Base-by-base conservation (phyloP, 2,888 invertebrate species). In the Drosophila incognita region DNA sequence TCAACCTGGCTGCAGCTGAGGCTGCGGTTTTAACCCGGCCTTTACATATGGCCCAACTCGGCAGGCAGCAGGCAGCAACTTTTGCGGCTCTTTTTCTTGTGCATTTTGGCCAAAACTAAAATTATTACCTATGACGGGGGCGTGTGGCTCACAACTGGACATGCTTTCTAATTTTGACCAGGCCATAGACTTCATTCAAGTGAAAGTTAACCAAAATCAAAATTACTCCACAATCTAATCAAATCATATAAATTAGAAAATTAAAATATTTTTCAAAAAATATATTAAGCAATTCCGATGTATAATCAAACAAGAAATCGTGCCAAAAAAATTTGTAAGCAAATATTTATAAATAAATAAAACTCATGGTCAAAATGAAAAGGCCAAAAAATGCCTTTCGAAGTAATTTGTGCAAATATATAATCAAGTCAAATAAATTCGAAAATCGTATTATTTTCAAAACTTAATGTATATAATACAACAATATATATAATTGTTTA, bases 111-210 rank as follows among this genome's bases (percentile, higher is more conserved):
- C 53, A 71, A 69, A 62, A 67, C 21, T 11, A 21, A 78, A 66
- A 77, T 72, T 67, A 81, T 82, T 76, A 86, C 71, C 87, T 81
- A 78, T 81, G 79, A 74, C 70, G 52, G 71, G 49, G 89, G 83
- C 89, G 89, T 86, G 69, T 68, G 71, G 78, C 69, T 33, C 18
- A 52, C 15, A 40, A 60, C 66, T 80, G 81, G 76, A 76, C 81
- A 66, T 69, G 81, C 81, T 78, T 78, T 78, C 78, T 76, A 68
- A 80, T 76, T 70, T 68, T 71, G 64, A 70, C 49, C 76, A 76
- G 49, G 21, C 36, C 51, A 31, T 38, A 27, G 38, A 15, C 46
- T 46, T 46, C 46, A 46, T 24, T 27, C 65, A 67, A 80, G 81
- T 81, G 77, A 78, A 78, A 78, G 77, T 76, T 67, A 49, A 53